Percentiles rank a stretch among this genome's conserved stretches.
phyloP scores from a whole-genome alignment of 2,888 invertebrate species.

The Fabriciana adippe region DNA sequence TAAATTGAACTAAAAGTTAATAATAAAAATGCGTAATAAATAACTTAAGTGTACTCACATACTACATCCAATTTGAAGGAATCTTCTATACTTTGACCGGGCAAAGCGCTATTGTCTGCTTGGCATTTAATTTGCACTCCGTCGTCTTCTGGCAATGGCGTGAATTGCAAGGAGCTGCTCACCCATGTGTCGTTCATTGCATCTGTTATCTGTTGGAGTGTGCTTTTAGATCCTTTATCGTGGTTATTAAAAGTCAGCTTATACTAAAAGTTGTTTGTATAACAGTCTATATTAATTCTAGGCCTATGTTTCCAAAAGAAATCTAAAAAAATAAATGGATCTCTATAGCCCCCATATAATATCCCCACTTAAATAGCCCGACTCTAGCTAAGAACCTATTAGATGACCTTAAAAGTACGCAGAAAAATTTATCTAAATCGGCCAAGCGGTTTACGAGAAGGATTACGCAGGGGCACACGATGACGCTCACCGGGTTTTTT shows the following conservation, averaged over 20 bases:
- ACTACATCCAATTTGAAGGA: conserved; percentile 92
- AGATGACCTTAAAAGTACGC: no score
- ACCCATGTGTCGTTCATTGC: conserved; percentile 87
- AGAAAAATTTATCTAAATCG: no score
- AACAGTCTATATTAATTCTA: not conserved
- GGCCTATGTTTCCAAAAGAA: no score
- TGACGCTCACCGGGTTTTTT: no score
- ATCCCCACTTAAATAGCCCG: no score
- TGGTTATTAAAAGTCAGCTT: not conserved
- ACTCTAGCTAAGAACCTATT: no score
- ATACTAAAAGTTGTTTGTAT: not conserved
- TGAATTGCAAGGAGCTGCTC: conserved; percentile 89
- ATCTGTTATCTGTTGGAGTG: conserved; percentile 78
- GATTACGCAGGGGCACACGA: no score
- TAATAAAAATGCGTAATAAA: conserved; percentile 2
- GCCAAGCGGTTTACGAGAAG: no score
- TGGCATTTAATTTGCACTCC: conserved; percentile 91
- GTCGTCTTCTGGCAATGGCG: conserved; percentile 92
- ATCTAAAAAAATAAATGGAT: no score
- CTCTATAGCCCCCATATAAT: no score
- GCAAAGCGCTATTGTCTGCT: conserved; percentile 91
- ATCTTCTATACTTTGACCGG: conserved; percentile 90
- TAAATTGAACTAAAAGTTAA: no score
- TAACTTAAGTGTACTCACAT: conserved; percentile 86
- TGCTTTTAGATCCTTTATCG: conserved; percentile 16